Conservation (phyloP, 2,113 vertebrate genomes). For the Megatriorchis doriae region DNA sequence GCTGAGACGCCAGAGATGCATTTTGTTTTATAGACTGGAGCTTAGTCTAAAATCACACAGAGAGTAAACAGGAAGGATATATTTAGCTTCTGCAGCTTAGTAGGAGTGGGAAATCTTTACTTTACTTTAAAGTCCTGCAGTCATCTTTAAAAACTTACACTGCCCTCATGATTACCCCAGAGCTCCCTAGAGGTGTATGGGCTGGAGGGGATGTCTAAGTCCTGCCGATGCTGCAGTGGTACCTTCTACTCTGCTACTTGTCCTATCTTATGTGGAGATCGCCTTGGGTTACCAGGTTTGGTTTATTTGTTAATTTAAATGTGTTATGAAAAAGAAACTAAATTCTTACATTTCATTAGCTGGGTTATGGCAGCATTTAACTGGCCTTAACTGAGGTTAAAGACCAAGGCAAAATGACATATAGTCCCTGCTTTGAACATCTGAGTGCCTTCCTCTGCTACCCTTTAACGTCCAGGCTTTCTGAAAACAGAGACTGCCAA, state of each 20-base stretch:
- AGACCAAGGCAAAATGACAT: neutral
- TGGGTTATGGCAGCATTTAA: neutral
- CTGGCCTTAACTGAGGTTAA: neutral
- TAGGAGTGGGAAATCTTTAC: neutral
- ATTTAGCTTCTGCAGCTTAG: conserved; percentile 36
- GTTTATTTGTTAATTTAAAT: neutral
- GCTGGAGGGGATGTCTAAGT: neutral
- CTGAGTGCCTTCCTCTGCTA: neutral
- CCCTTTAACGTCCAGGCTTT: neutral
- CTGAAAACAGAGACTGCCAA: neutral
- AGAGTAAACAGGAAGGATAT: conserved; percentile 64
- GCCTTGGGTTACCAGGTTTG: neutral
- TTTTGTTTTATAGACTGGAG: conserved; percentile 6
- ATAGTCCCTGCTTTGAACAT: neutral
- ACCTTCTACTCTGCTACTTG: neutral
- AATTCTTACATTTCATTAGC: neutral
- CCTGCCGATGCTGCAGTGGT: neutral
- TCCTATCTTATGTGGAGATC: neutral
- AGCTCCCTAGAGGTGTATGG: neutral
- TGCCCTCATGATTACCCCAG: neutral
- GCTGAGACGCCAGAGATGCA: neutral
- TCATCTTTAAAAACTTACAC: neutral
- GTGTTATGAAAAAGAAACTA: neutral
- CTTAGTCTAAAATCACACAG: conserved; percentile 32
- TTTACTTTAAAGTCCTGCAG: neutral